Evolutionary conservation across 2,113 vertebrate species (phyloP).

Genomic region (Cisticola juncidis): DNA sequence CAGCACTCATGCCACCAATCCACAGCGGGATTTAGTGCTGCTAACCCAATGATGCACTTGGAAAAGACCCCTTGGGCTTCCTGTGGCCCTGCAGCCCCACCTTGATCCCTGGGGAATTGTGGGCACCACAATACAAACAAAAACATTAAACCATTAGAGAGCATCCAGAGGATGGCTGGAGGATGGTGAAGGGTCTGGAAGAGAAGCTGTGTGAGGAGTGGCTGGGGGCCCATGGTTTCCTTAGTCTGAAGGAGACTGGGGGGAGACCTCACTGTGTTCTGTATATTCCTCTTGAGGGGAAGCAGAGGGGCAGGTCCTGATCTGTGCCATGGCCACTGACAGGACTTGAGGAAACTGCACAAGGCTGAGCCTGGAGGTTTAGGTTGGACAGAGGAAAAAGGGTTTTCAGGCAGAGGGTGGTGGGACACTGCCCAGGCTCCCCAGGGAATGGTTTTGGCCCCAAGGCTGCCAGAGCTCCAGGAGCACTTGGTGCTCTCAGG

Average conservation of each 20-base stretch:
- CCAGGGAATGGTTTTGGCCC: background rate
- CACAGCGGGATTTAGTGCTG: background rate
- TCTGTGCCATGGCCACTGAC: background rate
- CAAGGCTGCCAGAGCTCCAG: background rate
- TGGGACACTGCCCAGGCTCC: background rate
- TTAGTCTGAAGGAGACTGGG: background rate
- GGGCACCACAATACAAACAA: background rate
- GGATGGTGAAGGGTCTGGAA: background rate
- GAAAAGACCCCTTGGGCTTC: background rate
- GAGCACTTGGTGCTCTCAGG: fast-evolving
- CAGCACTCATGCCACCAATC: background rate
- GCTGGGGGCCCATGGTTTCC: background rate
- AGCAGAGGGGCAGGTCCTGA: background rate
- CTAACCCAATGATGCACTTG: background rate
- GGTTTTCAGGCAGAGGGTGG: background rate
- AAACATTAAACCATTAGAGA: background rate
- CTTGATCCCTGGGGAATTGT: background rate
- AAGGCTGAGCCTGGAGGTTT: background rate
- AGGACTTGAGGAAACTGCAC: background rate
- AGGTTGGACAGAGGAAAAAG: background rate
- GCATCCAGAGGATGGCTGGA: fast-evolving
- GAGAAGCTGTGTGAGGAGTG: background rate
- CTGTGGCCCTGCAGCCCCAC: background rate
- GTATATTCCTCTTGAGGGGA: fast-evolving
- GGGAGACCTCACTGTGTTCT: background rate